Percentiles rank a stretch among this genome's conserved stretches.
These are phyloP conservation scores for Malthinus flaveolus DNA, from an alignment of 2,888 invertebrate genomes.

Conservation along the genomic window DNA sequence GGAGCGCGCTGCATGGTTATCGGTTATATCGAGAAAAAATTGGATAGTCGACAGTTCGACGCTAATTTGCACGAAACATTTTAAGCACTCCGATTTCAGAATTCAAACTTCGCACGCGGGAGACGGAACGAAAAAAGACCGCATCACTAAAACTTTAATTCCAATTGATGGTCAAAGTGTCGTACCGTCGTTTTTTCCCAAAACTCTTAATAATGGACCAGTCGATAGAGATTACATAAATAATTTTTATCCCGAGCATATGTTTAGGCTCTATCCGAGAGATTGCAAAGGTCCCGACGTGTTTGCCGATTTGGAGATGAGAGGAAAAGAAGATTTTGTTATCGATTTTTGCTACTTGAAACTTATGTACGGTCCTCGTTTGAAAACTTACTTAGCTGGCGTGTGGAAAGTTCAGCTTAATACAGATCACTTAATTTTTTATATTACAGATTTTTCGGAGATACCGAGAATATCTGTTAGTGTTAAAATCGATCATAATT, in stretches of 20 bases:
- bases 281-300: conserved; percentile 13
- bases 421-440: conserved; percentile 15
- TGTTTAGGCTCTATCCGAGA: conserved; percentile 13
- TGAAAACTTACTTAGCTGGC: conserved; percentile 1
- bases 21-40: conserved; percentile 13
- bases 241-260: background rate
- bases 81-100: conserved; percentile 2
- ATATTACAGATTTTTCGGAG: conserved; percentile 13
- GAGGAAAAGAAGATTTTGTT: conserved; percentile 19
- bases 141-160: background rate
- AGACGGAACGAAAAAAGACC: background rate
- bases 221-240: background rate
- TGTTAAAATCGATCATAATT: conserved; percentile 17
- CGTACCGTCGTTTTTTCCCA: background rate
- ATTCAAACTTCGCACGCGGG: background rate
- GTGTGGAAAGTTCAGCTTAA: conserved; percentile 10
- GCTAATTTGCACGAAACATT: conserved; percentile 19
- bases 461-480: conserved; percentile 16
- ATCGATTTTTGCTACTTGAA: conserved; percentile 18
- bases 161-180: background rate
- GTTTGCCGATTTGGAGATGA: conserved; percentile 21
- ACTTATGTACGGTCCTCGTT: conserved; percentile 1
- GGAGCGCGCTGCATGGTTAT: conserved; percentile 16
- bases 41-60: conserved; percentile 19
- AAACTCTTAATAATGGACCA: background rate